phyloP scores from a whole-genome alignment of 2,888 invertebrate species.

The Brachylomia viminalis region DNA sequence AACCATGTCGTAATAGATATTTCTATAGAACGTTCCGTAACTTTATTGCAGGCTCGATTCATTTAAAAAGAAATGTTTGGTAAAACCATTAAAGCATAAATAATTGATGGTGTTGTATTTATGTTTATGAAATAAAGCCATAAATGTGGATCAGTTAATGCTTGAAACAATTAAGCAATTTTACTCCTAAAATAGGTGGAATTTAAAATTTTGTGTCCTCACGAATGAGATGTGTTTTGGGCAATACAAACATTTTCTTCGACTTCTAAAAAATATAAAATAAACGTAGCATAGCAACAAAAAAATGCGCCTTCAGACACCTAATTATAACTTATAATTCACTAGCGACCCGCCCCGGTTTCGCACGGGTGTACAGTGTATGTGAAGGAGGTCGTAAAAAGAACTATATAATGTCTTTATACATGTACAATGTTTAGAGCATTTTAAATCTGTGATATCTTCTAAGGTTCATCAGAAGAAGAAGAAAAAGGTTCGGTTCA shows the following conservation, averaged over 20 bases:
- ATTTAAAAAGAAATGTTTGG: slow-evolving; percentile 3
- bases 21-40: neutral
- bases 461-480: no score
- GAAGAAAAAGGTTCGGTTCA: no score
- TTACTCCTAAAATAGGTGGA: neutral
- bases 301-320: slow-evolving; percentile 21
- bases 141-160: neutral
- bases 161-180: neutral
- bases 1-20: neutral
- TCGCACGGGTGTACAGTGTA: no score
- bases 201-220: neutral
- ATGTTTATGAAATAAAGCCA: neutral
- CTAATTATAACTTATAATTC: slow-evolving; percentile 58
- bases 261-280: slow-evolving; percentile 2
- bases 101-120: no score
- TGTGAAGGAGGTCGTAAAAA: no score
- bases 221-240: neutral
- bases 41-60: neutral
- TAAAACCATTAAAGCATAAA: no score
- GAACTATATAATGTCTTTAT: no score
- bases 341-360: no score
- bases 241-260: neutral
- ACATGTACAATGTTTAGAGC: no score
- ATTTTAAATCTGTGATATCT: no score
- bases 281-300: neutral